Conservation (phyloP, 2,797 vertebrate species). For the Alauda arvensis region DNA sequence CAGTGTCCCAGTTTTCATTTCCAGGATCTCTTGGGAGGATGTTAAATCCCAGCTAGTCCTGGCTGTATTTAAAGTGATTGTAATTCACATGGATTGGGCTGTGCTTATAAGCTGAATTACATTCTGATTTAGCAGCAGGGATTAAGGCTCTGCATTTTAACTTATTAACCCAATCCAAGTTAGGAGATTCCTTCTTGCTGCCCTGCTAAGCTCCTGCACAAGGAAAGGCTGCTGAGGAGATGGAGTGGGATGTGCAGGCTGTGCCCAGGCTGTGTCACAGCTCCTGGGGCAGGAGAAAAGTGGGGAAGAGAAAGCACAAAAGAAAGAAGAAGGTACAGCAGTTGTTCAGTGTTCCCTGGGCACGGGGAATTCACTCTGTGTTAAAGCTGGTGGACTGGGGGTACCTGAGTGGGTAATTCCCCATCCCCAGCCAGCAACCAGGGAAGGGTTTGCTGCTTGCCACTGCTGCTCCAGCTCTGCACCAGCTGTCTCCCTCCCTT, state of each 20-base stretch:
- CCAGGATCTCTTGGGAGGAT: slow-evolving; percentile 43
- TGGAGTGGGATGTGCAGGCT: neutral
- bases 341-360: neutral
- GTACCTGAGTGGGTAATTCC: neutral
- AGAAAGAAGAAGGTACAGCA: neutral
- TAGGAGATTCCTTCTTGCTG: slow-evolving; percentile 35
- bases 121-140: slow-evolving; percentile 60
- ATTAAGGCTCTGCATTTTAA: slow-evolving; percentile 67
- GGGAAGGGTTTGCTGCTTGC: neutral
- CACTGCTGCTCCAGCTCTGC: neutral
- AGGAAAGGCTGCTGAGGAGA: neutral
- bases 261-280: neutral
- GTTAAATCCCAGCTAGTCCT: slow-evolving; percentile 56
- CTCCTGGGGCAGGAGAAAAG: neutral
- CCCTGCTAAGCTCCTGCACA: neutral
- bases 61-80: slow-evolving; percentile 67
- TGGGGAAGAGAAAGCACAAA: neutral
- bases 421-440: neutral
- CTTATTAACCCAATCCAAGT: slow-evolving; percentile 65
- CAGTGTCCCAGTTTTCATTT: slow-evolving; percentile 43
- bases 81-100: slow-evolving; percentile 69
- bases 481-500: neutral
- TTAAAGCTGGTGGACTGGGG: neutral
- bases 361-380: neutral
- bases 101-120: slow-evolving; percentile 68